These are phyloP conservation scores for Sitophilus oryzae DNA, from an alignment of 1,140 invertebrate genomes.

Conservation along the genomic window DNA sequence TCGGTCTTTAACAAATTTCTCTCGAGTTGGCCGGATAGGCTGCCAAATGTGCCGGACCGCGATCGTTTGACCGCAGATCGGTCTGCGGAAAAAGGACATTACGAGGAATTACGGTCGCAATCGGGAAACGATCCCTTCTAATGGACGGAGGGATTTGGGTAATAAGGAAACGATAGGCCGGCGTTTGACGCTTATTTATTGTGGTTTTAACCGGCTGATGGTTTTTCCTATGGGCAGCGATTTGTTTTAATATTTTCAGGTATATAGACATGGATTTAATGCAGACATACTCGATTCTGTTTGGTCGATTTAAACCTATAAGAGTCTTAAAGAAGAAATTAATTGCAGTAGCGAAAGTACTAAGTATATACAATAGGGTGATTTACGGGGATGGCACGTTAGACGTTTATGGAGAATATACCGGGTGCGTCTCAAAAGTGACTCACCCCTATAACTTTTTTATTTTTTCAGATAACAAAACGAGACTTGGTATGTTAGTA, in stretches of 20 bases:
- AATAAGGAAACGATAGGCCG: neutral
- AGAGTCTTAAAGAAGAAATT: too few relatives aligned
- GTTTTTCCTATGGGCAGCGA: neutral
- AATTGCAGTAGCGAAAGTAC: too few relatives aligned
- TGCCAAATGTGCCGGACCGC: neutral
- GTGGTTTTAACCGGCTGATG: neutral
- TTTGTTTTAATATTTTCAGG: neutral
- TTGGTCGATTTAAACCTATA: too few relatives aligned
- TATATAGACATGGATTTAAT: too few relatives aligned
- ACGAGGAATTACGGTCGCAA: neutral
- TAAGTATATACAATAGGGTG: too few relatives aligned
- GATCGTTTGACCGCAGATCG: neutral
- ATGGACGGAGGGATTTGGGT: neutral
- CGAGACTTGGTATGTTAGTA: too few relatives aligned
- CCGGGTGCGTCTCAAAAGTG: too few relatives aligned
- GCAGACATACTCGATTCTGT: too few relatives aligned
- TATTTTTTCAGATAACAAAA: too few relatives aligned
- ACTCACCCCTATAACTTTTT: too few relatives aligned
- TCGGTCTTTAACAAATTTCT: neutral
- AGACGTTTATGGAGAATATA: too few relatives aligned
- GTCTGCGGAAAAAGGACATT: neutral
- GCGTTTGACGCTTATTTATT: neutral
- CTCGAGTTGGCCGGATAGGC: neutral
- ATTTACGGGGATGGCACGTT: too few relatives aligned
- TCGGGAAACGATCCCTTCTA: neutral